Evolutionary conservation across 2,113 vertebrate genomes (phyloP).

Genomic region (Athene cunicularia): DNA sequence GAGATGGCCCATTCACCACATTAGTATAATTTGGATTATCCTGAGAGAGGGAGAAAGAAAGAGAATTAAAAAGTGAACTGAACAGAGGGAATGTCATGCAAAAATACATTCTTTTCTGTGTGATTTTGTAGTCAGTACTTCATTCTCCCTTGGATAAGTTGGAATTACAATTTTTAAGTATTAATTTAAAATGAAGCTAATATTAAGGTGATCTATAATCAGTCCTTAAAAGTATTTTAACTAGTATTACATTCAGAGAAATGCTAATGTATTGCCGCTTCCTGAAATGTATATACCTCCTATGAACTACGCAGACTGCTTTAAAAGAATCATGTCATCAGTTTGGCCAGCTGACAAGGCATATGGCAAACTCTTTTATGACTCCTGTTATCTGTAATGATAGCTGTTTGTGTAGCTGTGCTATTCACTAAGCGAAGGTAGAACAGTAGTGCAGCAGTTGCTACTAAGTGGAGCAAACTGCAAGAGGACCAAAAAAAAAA

Average conservation of each 20-base stretch:
- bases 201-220: neutral
- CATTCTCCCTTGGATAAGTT: neutral
- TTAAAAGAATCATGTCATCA: neutral
- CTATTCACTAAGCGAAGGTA: neutral
- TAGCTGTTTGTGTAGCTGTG: constrained; percentile 6
- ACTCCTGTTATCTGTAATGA: constrained; percentile 28
- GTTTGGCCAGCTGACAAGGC: constrained; percentile 33
- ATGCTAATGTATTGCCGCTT: neutral
- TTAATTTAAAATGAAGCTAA: neutral
- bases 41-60: neutral
- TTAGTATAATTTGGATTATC: neutral
- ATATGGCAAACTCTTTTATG: constrained; percentile 38
- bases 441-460: constrained; percentile 1
- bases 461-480: constrained; percentile 13
- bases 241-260: neutral
- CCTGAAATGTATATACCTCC: neutral
- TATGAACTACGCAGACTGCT: neutral
- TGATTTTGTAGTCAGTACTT: neutral
- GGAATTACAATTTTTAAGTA: neutral
- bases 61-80: neutral
- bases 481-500: neutral
- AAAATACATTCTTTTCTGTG: neutral
- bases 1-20: neutral
- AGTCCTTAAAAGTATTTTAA: neutral
- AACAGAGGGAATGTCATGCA: neutral